These are phyloP conservation scores for Acrossocheilus fasciatus DNA, from an alignment of 2,797 vertebrate genomes.

Conservation along the genomic window DNA sequence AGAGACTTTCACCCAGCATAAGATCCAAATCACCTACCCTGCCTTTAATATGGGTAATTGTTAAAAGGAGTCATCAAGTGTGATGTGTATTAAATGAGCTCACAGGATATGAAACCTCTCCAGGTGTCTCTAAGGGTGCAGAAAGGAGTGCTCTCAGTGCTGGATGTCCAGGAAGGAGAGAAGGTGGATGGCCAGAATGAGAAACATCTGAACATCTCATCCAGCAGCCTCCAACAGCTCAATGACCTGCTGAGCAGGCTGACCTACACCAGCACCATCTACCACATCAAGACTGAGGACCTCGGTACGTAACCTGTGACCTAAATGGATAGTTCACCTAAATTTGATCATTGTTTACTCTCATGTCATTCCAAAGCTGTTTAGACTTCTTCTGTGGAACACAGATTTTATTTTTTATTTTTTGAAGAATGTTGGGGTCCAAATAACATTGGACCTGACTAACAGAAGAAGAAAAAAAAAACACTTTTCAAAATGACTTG, in stretches of 20 bases:
- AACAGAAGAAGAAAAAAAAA: too few relatives aligned
- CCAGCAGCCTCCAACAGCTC: slow-evolving; percentile 62
- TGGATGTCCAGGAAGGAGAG: slow-evolving; percentile 62
- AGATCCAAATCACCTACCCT: not conserved
- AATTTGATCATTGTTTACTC: not conserved
- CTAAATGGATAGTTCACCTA: not conserved
- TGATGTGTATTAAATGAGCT: not conserved
- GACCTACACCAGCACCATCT: slow-evolving; percentile 77
- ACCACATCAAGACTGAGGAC: slow-evolving; percentile 71
- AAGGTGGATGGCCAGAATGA: slow-evolving; percentile 67
- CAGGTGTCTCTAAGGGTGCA: slow-evolving; percentile 74
- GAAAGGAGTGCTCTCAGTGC: slow-evolving; percentile 73
- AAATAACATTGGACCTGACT: not conserved
- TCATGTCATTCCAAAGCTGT: not conserved
- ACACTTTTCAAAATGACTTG: too few relatives aligned
- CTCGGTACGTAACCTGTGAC: slow-evolving; percentile 65
- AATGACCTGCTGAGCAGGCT: slow-evolving; percentile 73
- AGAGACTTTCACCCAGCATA: too few relatives aligned
- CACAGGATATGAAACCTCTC: not conserved
- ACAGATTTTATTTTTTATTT: not conserved
- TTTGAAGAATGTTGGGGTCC: not conserved
- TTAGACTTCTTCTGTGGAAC: not conserved
- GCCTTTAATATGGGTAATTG: not conserved
- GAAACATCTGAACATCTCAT: slow-evolving; percentile 67
- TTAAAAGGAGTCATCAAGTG: not conserved